phyloP scores from a whole-genome alignment of 2,113 vertebrate species.

The Tragelaphus scriptus region DNA sequence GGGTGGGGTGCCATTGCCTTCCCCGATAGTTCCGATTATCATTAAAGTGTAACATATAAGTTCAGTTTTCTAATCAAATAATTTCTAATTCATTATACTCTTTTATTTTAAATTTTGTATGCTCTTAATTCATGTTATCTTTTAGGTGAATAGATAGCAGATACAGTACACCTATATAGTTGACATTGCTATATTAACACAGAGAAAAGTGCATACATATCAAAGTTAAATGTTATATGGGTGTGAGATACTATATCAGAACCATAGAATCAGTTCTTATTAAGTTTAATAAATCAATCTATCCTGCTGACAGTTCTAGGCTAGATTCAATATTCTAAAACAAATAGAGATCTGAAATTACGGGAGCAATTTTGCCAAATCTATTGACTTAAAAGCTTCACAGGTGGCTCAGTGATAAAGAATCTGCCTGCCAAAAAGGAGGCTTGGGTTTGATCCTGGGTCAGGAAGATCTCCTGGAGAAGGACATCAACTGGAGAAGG shows the following conservation, averaged over 20 bases:
- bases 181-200: neutral
- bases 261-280: slow-evolving; percentile 50
- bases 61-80: neutral
- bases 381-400: neutral
- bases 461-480: neutral
- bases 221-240: neutral
- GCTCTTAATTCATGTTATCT: neutral
- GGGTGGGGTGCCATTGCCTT: no score
- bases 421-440: neutral
- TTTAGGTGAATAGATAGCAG: neutral
- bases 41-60: neutral
- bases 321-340: neutral
- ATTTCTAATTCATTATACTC: neutral
- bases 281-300: neutral
- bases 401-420: neutral
- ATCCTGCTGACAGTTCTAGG: neutral
- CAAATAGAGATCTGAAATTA: neutral
- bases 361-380: neutral
- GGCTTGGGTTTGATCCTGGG: neutral
- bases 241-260: slow-evolving; percentile 16
- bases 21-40: neutral
- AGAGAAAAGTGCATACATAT: neutral
- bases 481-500: neutral
- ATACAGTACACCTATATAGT: neutral
- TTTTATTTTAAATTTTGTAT: neutral